Conservation (phyloP, 2,888 invertebrate genomes). For the Buathra laborator region DNA sequence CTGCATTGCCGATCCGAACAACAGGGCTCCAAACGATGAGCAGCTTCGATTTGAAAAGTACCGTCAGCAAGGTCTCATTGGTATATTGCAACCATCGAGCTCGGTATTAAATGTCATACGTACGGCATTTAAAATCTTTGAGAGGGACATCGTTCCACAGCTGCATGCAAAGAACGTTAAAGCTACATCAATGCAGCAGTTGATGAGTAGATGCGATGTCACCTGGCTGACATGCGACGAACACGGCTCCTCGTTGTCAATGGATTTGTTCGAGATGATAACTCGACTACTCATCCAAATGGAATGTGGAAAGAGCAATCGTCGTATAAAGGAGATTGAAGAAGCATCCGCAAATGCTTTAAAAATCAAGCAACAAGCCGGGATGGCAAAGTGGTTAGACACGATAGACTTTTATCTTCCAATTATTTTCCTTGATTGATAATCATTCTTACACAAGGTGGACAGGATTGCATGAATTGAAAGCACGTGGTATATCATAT, state of each 20-base stretch:
- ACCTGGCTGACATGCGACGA: neutral
- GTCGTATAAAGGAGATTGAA: neutral
- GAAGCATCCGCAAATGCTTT: neutral
- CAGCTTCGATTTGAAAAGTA: too few species aligned
- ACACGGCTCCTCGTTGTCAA: neutral
- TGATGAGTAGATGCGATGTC: neutral
- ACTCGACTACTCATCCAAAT: neutral
- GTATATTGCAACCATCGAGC: too few species aligned
- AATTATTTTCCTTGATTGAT: too few species aligned
- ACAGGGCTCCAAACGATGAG: too few species aligned
- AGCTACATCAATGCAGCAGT: neutral
- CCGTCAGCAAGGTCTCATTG: too few species aligned
- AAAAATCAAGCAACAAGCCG: neutral
- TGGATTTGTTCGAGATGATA: neutral
- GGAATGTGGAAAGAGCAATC: neutral
- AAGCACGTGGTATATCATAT: too few species aligned
- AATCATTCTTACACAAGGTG: too few species aligned
- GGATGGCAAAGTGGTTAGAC: neutral
- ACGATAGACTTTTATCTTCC: neutral
- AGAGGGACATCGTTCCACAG: neutral
- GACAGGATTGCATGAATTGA: too few species aligned
- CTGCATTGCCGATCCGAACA: too few species aligned
- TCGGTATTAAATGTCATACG: too few species aligned
- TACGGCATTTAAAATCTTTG: neutral
- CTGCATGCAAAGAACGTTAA: neutral